Conservation (phyloP, 2,113 vertebrate genomes). For the Cephalopterus ornatus region DNA sequence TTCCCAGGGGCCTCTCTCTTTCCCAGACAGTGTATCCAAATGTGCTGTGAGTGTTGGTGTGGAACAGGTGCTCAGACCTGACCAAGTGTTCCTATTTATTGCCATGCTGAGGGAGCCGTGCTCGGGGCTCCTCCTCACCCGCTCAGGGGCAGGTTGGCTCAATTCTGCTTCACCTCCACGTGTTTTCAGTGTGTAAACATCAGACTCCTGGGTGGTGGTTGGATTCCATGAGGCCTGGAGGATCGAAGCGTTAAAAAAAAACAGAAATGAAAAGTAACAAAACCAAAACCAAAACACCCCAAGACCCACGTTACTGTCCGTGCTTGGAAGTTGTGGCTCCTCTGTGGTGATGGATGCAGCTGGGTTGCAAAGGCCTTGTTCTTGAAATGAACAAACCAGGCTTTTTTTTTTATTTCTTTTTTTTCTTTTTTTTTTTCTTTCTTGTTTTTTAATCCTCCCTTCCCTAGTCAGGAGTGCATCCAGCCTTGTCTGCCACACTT, state of each 20-base stretch:
- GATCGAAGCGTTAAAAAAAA: neutral
- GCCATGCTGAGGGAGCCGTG: conserved; percentile 50
- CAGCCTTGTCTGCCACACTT: neutral
- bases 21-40: neutral
- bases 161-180: neutral
- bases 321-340: conserved; percentile 4
- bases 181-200: conserved; percentile 78
- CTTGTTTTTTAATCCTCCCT: conserved; percentile 60
- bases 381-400: conserved; percentile 72
- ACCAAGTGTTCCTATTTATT: conserved; percentile 76
- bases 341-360: neutral
- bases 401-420: conserved; percentile 24
- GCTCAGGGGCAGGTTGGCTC: neutral
- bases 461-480: conserved; percentile 8
- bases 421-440: conserved; percentile 48
- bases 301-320: neutral
- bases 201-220: conserved; percentile 69
- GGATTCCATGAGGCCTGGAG: conserved; percentile 30
- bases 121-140: neutral
- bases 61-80: neutral
- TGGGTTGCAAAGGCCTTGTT: conserved; percentile 66
- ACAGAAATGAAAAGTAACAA: neutral
- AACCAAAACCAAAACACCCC: neutral
- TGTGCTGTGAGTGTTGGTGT: conserved; percentile 47
- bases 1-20: neutral